Base-by-base conservation (phyloP, 2,797 vertebrate genomes). In the Sebastes nivosus region DNA sequence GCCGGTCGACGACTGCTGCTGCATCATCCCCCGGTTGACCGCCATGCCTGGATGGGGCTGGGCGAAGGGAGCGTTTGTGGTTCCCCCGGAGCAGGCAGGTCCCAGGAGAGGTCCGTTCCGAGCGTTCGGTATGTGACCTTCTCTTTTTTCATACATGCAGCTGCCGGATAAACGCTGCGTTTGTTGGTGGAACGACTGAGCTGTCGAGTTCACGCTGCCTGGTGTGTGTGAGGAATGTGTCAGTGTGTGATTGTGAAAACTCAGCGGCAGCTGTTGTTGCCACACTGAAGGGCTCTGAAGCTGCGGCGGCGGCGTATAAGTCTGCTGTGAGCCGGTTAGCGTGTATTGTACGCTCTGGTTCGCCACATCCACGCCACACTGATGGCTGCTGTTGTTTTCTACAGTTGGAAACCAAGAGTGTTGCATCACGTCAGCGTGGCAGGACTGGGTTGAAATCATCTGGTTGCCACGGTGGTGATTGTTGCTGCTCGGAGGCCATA, bases 131-230 rank as follows among this genome's bases (percentile, higher is more conserved):
- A 32, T 58, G 64, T 4, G 74, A 59, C 54, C 73, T 2, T 77
- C 61, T 76, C 52, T 82, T n/a, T 61, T 81, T 27, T 88, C 82
- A 67, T 88, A 90, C 83, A 86, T 82, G 81, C 91, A 93, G 87
- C 86, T 90, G 77, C 82, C 54, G 3, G 71, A 77, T 24, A 72
- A 59, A 13, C 6, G 64, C 58, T 30, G 78, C 9, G 2, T 64
- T 14, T 80, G 79, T 4, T 58, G 60, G 7, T 46, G 76, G 55
- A 71, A 42, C 1, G 61, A n/a, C 42, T n/a, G 79, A 67, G 74
- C 42, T 1, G 75, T n/a, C 1, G 74, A 68, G 74, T 30, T 42
- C 67, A 46, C 14, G 18, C 75, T 1, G 61, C 55, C 58, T 9
- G 63, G 42, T 42, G 72, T 60, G 63, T 71, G 72, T 14, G 75